phyloP scores from a whole-genome alignment of 2,113 vertebrate genomes.

The Melanerpes aurifrons region DNA sequence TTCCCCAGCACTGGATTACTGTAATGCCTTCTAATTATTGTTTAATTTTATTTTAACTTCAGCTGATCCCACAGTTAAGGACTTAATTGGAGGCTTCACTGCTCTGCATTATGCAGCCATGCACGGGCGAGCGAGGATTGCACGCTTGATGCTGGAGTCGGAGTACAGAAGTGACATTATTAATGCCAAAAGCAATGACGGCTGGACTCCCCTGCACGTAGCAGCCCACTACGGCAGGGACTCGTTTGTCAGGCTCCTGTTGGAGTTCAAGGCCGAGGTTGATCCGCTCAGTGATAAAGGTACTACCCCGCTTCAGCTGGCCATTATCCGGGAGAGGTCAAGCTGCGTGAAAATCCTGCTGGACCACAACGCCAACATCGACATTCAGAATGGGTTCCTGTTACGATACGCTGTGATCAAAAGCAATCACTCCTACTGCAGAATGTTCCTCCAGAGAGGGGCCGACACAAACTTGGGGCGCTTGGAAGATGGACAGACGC shows the following conservation, averaged over 20 bases:
- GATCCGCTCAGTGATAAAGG: conserved; percentile 98
- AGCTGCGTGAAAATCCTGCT: conserved; percentile 97
- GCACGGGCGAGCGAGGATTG: conserved; percentile 95
- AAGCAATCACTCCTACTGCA: conserved; percentile 97
- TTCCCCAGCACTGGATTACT: background rate
- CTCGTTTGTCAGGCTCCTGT: conserved; percentile 93
- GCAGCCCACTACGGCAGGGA: conserved; percentile 96
- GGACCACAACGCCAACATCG: conserved; percentile 97
- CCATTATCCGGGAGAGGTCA: conserved; percentile 96
- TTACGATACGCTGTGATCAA: conserved; percentile 97
- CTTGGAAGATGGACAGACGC: conserved; percentile 95
- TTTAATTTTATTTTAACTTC: conserved; percentile 51
- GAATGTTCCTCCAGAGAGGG: conserved; percentile 98
- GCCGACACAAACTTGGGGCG: conserved; percentile 97
- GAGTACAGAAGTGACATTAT: conserved; percentile 94
- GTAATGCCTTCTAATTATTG: conserved; percentile 18
- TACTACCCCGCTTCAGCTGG: conserved; percentile 94
- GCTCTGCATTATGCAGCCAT: conserved; percentile 98
- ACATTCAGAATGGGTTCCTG: conserved; percentile 98
- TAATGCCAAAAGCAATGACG: conserved; percentile 97
- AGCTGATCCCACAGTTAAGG: conserved; percentile 98
- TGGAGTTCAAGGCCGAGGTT: conserved; percentile 97
- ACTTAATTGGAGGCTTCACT: conserved; percentile 97
- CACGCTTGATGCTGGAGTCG: conserved; percentile 94
- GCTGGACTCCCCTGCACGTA: conserved; percentile 98